Percentiles rank a stretch among this genome's conserved stretches.
phyloP scores from a whole-genome alignment of 2,888 invertebrate species.

The Biston stratarius region DNA sequence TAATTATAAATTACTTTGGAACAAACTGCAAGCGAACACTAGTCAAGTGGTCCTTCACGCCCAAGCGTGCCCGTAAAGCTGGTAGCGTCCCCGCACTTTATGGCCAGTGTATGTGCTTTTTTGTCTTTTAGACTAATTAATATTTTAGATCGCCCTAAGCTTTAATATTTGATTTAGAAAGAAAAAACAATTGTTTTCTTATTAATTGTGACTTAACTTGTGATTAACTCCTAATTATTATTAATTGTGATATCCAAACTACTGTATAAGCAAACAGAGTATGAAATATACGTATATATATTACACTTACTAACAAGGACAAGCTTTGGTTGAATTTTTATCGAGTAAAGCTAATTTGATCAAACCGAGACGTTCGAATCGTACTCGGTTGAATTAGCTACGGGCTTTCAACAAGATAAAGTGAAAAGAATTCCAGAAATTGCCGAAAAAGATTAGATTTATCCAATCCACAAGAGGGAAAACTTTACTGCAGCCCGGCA shows the following conservation, averaged over 20 bases:
- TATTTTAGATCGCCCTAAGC: too few relatives aligned
- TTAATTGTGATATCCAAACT: neutral
- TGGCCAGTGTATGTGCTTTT: too few relatives aligned
- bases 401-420: constrained; percentile 21
- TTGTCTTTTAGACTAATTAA: too few relatives aligned
- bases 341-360: constrained; percentile 17
- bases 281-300: neutral
- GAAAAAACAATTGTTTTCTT: too few relatives aligned
- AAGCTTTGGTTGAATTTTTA: constrained; percentile 12
- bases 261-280: neutral
- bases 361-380: constrained; percentile 11
- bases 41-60: too few relatives aligned
- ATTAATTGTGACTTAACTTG: too few relatives aligned
- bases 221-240: too few relatives aligned
- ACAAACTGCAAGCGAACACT: too few relatives aligned
- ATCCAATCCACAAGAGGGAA: constrained; percentile 31
- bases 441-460: constrained; percentile 37
- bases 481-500: constrained; percentile 31
- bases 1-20: too few relatives aligned
- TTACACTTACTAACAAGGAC: neutral
- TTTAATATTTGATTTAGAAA: too few relatives aligned
- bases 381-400: constrained; percentile 16
- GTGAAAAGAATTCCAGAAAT: constrained; percentile 27
- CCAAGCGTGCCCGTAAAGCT: too few relatives aligned
- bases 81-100: too few relatives aligned